phyloP scores from a whole-genome alignment of 2,113 vertebrate species.

The Donacobius atricapilla region DNA sequence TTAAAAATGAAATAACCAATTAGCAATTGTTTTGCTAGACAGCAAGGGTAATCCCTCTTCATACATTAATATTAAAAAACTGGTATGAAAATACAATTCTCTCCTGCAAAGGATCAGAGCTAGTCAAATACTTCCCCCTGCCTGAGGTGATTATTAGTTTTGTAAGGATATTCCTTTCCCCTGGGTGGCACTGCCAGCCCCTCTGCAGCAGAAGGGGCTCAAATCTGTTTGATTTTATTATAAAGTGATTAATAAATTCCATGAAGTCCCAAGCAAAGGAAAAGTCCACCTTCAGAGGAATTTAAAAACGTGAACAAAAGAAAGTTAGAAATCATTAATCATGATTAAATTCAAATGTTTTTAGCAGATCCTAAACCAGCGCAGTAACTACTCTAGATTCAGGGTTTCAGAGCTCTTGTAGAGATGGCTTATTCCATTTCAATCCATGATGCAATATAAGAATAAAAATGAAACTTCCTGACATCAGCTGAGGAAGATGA shows the following conservation, averaged over 20 bases:
- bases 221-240: not conserved
- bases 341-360: not conserved
- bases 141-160: not conserved
- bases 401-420: not conserved
- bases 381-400: not conserved
- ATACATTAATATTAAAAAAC: not conserved
- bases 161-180: not conserved
- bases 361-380: not conserved
- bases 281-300: not conserved
- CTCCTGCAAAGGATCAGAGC: not conserved
- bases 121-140: not conserved
- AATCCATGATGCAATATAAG: not conserved
- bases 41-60: not conserved
- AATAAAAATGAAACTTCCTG: not conserved
- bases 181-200: not conserved
- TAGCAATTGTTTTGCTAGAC: not conserved
- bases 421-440: not conserved
- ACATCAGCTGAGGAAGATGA: not conserved
- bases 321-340: not conserved
- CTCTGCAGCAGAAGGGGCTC: not conserved
- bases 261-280: not conserved
- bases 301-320: not conserved
- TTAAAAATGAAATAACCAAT: not conserved
- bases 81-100: not conserved
- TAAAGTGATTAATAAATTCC: not conserved